These are phyloP conservation scores for Aplysia californica DNA, from an alignment of 1,140 invertebrate genomes.

Conservation along the genomic window DNA sequence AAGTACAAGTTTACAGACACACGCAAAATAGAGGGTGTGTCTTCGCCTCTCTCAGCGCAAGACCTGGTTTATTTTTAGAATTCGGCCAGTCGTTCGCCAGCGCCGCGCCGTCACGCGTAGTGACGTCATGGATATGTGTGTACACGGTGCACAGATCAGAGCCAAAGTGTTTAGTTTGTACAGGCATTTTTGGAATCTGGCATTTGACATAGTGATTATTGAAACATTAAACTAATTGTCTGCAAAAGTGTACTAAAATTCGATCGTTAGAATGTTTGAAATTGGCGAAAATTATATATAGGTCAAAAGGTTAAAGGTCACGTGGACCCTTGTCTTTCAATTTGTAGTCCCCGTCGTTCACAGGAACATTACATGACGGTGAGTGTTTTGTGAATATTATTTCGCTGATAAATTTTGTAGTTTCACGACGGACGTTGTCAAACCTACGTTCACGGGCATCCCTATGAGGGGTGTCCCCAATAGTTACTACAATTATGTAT, in stretches of 20 bases:
- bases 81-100: neutral
- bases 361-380: conserved; percentile 72
- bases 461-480: too few relatives aligned
- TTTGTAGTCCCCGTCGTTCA: conserved; percentile 68
- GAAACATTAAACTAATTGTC: neutral
- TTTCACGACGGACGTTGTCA: conserved; percentile 11
- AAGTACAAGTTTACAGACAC: too few relatives aligned
- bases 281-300: conserved; percentile 24
- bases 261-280: neutral
- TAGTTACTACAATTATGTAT: too few relatives aligned
- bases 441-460: neutral
- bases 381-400: conserved; percentile 73
- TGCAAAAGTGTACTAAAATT: neutral
- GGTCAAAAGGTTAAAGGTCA: conserved; percentile 61
- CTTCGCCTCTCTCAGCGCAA: too few relatives aligned
- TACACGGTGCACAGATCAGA: conserved; percentile 3
- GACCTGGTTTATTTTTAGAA: conserved; percentile 9
- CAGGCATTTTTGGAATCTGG: neutral
- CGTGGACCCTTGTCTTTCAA: conserved; percentile 42
- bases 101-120: conserved; percentile 16
- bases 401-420: conserved; percentile 71
- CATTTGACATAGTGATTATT: neutral
- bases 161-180: neutral
- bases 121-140: conserved; percentile 28
- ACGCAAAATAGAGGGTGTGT: neutral